Evolutionary conservation across 2,888 invertebrate genomes (phyloP).

Genomic region (Pristionchus exspectatus): DNA sequence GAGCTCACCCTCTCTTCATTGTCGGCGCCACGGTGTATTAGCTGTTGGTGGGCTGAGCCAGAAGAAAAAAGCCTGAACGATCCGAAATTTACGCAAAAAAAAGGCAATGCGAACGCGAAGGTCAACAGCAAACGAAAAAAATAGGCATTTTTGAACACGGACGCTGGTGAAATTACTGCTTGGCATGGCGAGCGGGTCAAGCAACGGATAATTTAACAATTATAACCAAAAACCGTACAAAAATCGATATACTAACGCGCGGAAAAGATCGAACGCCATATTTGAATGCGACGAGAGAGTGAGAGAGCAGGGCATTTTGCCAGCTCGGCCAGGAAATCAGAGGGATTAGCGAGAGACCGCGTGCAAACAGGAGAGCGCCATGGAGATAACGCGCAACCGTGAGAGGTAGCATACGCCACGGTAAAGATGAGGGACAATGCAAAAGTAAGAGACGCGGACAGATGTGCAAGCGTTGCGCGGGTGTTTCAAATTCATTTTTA

Average conservation of each 20-base stretch:
- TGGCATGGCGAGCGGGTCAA: background rate
- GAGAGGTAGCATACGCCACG: background rate
- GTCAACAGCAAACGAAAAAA: background rate
- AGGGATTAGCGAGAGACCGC: background rate
- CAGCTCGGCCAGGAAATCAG: background rate
- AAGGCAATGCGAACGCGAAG: background rate
- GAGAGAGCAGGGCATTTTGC: constrained; percentile 19
- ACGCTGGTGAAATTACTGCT: background rate
- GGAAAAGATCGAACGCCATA: background rate
- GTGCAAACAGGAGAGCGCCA: background rate
- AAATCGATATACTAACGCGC: constrained; percentile 5
- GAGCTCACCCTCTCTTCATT: constrained; percentile 37
- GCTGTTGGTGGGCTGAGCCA: background rate
- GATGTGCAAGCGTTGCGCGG: constrained; percentile 31
- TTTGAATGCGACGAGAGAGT: constrained; percentile 36
- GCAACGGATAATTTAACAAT: background rate
- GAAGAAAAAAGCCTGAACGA: no score
- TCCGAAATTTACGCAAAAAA: background rate
- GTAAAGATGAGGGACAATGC: background rate
- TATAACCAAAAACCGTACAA: background rate
- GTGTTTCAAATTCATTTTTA: background rate
- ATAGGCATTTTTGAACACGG: background rate
- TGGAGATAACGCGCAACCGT: background rate
- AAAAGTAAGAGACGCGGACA: background rate
- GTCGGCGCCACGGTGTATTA: constrained; percentile 15